These are phyloP conservation scores for Oryzaephilus surinamensis DNA, from an alignment of 1,140 invertebrate species.

Conservation along the genomic window DNA sequence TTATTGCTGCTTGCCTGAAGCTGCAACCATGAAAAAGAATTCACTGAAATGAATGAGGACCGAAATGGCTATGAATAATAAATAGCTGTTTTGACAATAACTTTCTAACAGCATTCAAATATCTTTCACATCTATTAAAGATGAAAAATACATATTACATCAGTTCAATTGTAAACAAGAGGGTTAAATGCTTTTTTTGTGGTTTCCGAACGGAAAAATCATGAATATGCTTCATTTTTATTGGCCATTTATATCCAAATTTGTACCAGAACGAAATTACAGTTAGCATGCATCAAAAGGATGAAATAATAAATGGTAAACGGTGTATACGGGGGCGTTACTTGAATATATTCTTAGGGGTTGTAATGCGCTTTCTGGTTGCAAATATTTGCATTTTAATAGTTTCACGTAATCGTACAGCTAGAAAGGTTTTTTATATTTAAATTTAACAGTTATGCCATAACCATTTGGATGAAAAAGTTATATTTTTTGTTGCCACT, in stretches of 20 bases:
- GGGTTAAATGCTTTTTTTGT: constrained; percentile 25
- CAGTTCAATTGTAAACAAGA: constrained; percentile 8
- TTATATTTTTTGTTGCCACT: constrained; percentile 7
- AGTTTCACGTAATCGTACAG: constrained; percentile 25
- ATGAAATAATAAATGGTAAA: constrained; percentile 4
- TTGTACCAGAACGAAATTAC: constrained; percentile 22
- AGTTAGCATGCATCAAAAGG: constrained; percentile 8
- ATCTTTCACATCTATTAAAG: too few relatives aligned
- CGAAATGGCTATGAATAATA: too few relatives aligned
- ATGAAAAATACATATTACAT: too few relatives aligned
- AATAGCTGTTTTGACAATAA: too few relatives aligned
- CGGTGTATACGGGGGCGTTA: constrained; percentile 1
- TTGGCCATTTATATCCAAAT: constrained; percentile 35
- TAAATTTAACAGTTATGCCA: too few relatives aligned
- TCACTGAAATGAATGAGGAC: too few relatives aligned
- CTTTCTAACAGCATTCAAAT: too few relatives aligned
- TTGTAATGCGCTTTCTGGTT: constrained; percentile 14
- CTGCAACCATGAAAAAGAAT: too few relatives aligned
- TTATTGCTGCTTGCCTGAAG: too few relatives aligned
- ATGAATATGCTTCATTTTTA: constrained; percentile 39
- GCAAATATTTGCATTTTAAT: constrained; percentile 34
- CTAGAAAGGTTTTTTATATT: too few relatives aligned
- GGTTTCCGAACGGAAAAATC: constrained; percentile 34
- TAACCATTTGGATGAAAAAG: too few relatives aligned
- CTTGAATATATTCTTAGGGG: constrained; percentile 11